Percentiles rank a stretch among this genome's conserved stretches.
phyloP scores from a whole-genome alignment of 2,888 invertebrate genomes.

The Acleris laterana region DNA sequence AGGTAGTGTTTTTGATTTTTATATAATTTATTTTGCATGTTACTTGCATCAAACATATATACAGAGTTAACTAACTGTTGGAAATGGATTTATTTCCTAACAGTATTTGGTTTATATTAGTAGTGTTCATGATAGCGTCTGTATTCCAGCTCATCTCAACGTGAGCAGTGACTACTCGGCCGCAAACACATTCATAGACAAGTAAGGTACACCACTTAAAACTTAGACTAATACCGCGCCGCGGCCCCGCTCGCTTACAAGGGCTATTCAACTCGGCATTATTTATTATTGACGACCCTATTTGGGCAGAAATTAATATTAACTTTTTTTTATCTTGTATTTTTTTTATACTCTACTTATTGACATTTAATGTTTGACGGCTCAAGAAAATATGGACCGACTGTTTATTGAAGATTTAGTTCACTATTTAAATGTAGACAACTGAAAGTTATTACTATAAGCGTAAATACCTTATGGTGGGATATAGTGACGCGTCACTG shows the following conservation, averaged over 20 bases:
- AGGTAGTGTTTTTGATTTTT: constrained; percentile 68
- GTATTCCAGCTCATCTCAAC: constrained; percentile 81
- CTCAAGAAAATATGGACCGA: too few species aligned
- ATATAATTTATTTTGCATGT: constrained; percentile 41
- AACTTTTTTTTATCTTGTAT: not conserved
- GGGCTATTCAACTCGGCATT: constrained; percentile 10
- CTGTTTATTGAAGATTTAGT: too few species aligned
- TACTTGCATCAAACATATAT: not conserved
- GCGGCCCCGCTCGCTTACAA: constrained; percentile 42
- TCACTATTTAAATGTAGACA: too few species aligned
- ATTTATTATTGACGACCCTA: constrained; percentile 1
- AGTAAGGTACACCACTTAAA: constrained; percentile 75
- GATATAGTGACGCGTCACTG: too few species aligned
- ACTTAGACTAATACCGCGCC: constrained; percentile 62
- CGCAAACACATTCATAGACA: constrained; percentile 72
- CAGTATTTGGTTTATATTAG: not conserved
- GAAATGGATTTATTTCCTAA: too few species aligned
- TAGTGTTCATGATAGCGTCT: constrained; percentile 10
- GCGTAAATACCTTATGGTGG: too few species aligned
- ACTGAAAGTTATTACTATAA: too few species aligned
- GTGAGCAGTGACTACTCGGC: constrained; percentile 81
- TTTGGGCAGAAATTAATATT: too few species aligned
- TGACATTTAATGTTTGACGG: constrained; percentile 8
- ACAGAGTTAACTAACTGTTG: too few species aligned
- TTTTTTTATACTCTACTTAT: not conserved